phyloP scores from a whole-genome alignment of 1,140 invertebrate genomes.

The Procambarus clarkii region DNA sequence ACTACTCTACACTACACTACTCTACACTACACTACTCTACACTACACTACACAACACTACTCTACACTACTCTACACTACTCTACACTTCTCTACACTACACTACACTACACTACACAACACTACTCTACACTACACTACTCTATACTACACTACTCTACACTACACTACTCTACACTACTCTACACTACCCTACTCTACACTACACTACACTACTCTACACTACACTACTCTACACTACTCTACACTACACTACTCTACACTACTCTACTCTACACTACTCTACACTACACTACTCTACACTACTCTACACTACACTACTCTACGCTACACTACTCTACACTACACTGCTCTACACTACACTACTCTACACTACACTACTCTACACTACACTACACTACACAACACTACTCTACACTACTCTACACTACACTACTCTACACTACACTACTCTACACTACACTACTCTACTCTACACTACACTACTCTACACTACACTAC shows the following conservation, averaged over 20 bases:
- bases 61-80: neutral
- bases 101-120: neutral
- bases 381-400: neutral
- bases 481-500: neutral
- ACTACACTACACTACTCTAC: neutral
- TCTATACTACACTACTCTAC: neutral
- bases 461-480: neutral
- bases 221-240: neutral
- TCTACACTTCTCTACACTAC: neutral
- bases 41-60: neutral
- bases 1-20: neutral
- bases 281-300: neutral
- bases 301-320: neutral
- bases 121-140: neutral
- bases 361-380: neutral
- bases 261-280: neutral
- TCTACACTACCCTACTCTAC: neutral
- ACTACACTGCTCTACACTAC: neutral
- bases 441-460: neutral
- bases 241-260: neutral
- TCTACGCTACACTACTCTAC: neutral
- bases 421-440: neutral
- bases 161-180: neutral
- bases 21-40: neutral
- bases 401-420: neutral